Evolutionary conservation across 2,113 vertebrate genomes (phyloP), one percentile per base, ranked within the genome.

Genomic region (Onychostoma macrolepis): DNA sequence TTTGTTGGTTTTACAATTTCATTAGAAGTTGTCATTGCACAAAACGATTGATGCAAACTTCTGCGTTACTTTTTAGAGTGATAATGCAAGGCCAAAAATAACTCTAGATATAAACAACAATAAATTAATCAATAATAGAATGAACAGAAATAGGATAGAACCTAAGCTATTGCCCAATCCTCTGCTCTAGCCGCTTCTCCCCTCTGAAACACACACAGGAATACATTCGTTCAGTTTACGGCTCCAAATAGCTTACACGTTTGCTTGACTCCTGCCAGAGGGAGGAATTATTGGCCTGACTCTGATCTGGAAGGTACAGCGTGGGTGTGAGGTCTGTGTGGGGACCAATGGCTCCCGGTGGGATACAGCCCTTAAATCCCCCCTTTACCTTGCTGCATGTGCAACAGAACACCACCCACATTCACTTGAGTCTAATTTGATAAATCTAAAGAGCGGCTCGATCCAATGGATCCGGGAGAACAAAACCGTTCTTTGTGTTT

Each of bases 341-440:
- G 83, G 83, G 80, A 87, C 74, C 80, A 80, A 89, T 82, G 72
- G 71, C 83, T 85, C 88, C 86, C 83, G 17, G 9, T 79, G 86
- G 88, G 76, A 87, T 87, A 86, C 79, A 72, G 80, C 81, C 48
- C 88, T 85, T 87, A 85, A 85, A 87, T 87, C 79, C 80, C 85
- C 63, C 63, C 48, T 74, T 86, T 83, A 88, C 84, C 87, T 87
- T 89, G 81, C 56, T 80, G 63, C 75, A 67, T 63, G 56, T 36
- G 83, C 85, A 91, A 89, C 61, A 72, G 85, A 88, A 91, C 85
- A 86, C 88, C 87, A 88, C 85, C 85, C 88, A 88, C 82, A 80
- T 85, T 88, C 78, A 75, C 82, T 75, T 81, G 48, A 74, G 41
- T 89, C 85, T 85, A 86, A 89, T 89, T 89, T 89, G 87, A 89